These are phyloP conservation scores for Phaetusa simplex DNA, from an alignment of 2,113 vertebrate genomes.

Conservation along the genomic window DNA sequence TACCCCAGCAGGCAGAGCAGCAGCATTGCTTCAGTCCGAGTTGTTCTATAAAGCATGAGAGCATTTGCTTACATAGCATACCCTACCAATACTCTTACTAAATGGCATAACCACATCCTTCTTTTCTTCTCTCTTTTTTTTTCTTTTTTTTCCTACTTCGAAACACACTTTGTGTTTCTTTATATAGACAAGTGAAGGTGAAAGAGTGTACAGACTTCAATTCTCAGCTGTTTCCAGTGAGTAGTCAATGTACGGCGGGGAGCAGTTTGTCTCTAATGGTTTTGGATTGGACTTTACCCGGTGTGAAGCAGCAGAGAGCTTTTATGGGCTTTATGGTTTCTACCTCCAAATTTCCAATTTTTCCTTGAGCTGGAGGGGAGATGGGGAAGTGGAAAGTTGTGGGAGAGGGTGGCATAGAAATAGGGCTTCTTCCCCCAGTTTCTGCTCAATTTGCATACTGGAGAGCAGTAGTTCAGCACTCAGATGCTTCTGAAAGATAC, in stretches of 20 bases:
- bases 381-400: neutral
- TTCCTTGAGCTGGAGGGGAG: neutral
- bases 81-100: neutral
- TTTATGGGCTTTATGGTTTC: neutral
- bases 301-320: neutral
- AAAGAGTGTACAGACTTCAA: neutral
- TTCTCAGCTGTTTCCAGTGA: neutral
- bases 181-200: neutral
- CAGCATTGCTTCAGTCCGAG: neutral
- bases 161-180: neutral
- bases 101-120: constrained; percentile 47
- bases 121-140: neutral
- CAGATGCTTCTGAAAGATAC: neutral
- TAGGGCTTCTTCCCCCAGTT: neutral
- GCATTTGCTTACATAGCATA: neutral
- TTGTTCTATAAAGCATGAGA: neutral
- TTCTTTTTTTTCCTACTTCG: neutral
- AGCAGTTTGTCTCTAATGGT: neutral
- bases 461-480: neutral
- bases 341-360: neutral
- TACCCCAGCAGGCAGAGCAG: neutral
- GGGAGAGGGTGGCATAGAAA: neutral
- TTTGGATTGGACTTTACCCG: neutral
- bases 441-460: constrained; percentile 15
- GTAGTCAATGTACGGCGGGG: neutral